Evolutionary conservation across 2,113 vertebrate species (phyloP).

Genomic region (Pungitius pungitius): DNA sequence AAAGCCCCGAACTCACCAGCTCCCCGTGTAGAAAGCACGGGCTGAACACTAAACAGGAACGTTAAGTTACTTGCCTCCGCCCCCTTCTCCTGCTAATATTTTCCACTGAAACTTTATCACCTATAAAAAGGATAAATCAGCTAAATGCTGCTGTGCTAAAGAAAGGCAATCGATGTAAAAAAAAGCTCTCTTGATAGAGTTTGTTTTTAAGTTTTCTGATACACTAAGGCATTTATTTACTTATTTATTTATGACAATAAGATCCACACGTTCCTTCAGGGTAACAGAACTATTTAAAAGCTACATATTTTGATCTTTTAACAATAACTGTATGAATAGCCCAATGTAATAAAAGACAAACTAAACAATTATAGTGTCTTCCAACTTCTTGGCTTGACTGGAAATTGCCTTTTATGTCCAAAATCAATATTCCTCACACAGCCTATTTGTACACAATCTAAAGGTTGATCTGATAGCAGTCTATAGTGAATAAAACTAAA

Average conservation of each 20-base stretch:
- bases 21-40: constrained; percentile 21
- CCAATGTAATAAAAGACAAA: background rate
- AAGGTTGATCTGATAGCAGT: constrained; percentile 23
- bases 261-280: background rate
- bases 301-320: background rate
- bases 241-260: background rate
- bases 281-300: background rate
- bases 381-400: background rate
- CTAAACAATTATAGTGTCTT: background rate
- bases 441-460: background rate
- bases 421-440: background rate
- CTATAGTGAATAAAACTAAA: constrained; percentile 20
- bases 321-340: background rate
- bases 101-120: background rate
- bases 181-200: background rate
- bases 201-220: no score
- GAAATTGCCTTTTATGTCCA: background rate
- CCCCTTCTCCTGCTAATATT: background rate
- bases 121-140: background rate
- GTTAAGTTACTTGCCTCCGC: constrained; percentile 3
- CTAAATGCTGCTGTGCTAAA: background rate
- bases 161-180: background rate
- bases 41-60: constrained; percentile 18
- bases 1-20: constrained; percentile 33
- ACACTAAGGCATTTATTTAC: background rate